These are phyloP conservation scores for Cinclus cinclus DNA, from an alignment of 2,113 vertebrate species.

Conservation along the genomic window DNA sequence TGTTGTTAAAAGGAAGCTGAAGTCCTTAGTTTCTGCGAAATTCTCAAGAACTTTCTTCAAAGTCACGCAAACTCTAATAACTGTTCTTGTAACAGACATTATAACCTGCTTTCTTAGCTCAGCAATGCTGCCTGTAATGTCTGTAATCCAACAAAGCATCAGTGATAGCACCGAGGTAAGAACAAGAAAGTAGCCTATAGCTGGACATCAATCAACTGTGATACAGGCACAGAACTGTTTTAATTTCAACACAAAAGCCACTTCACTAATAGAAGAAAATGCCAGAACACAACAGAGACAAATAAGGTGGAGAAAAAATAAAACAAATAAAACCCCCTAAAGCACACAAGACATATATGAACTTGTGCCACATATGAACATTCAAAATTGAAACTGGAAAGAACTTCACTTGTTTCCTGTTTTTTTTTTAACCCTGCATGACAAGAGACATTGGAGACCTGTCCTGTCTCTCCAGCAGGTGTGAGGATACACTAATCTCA, in stretches of 20 bases:
- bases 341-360: neutral
- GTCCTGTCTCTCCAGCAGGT: neutral
- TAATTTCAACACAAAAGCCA: neutral
- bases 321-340: neutral
- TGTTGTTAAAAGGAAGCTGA: neutral
- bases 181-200: neutral
- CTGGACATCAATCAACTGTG: neutral
- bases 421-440: neutral
- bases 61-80: neutral
- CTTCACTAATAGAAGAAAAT: neutral
- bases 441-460: neutral
- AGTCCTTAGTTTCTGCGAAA: neutral
- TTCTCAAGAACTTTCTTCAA: neutral
- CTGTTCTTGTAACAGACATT: neutral
- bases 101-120: neutral
- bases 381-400: neutral
- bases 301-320: neutral
- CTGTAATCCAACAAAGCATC: neutral
- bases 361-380: neutral
- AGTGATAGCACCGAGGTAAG: neutral
- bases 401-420: neutral
- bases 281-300: neutral
- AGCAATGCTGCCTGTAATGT: neutral
- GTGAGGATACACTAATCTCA: neutral
- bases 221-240: neutral